These are phyloP conservation scores for Coracias cyanogaster DNA, from an alignment of 2,797 vertebrate genomes.

Conservation along the genomic window DNA sequence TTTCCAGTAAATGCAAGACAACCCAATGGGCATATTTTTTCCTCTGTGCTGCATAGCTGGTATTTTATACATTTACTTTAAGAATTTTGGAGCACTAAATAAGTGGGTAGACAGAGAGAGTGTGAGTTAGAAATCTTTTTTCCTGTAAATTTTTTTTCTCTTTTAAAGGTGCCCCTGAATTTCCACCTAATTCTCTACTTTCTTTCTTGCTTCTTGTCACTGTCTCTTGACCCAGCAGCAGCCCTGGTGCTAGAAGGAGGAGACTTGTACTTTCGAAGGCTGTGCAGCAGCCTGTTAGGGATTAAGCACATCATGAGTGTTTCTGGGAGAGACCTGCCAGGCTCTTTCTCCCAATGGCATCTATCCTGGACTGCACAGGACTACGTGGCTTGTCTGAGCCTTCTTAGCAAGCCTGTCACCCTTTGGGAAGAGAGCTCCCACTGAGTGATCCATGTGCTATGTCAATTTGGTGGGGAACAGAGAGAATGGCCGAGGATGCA, in stretches of 20 bases:
- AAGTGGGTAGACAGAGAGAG: background rate
- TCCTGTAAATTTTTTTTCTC: background rate
- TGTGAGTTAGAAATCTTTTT: background rate
- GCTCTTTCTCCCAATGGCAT: background rate
- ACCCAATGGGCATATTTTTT: background rate
- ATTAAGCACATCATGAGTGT: background rate
- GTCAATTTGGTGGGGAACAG: background rate
- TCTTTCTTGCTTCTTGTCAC: background rate
- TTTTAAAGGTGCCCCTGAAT: background rate
- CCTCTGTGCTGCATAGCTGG: background rate
- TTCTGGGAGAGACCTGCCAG: background rate
- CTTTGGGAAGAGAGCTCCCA: background rate
- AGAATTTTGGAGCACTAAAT: background rate
- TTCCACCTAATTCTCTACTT: background rate
- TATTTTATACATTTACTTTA: background rate
- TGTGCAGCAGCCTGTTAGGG: background rate
- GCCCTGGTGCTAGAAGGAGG: background rate
- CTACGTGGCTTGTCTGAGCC: fast-evolving
- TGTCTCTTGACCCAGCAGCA: background rate
- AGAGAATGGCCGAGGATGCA: background rate
- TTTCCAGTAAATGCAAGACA: background rate
- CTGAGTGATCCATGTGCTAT: background rate
- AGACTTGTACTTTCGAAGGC: background rate
- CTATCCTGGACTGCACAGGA: background rate
- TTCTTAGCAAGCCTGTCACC: background rate